phyloP scores from a whole-genome alignment of 2,113 vertebrate species.

The Andinoacara biseriatus region DNA sequence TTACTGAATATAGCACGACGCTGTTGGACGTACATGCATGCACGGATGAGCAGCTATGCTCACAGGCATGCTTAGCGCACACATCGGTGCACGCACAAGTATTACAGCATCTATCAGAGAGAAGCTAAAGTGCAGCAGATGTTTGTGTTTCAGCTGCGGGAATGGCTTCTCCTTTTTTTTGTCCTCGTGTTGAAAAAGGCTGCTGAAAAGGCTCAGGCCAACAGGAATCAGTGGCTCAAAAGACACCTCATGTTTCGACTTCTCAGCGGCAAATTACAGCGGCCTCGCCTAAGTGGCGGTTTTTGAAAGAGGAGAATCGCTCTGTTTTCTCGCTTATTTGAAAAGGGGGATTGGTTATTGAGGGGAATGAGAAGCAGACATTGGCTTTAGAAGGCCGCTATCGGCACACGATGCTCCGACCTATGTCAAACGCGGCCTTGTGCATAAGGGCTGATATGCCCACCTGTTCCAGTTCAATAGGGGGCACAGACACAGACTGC shows the following conservation, averaged over 20 bases:
- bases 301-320: constrained; percentile 29
- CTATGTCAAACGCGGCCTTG: constrained; percentile 18
- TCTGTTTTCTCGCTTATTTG: constrained; percentile 35
- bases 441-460: constrained; percentile 1
- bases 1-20: constrained; percentile 25
- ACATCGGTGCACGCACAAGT: constrained; percentile 21
- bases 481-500: not conserved
- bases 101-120: constrained; percentile 56
- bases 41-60: constrained; percentile 45
- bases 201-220: constrained; percentile 32
- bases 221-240: constrained; percentile 56
- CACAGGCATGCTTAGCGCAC: constrained; percentile 36
- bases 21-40: constrained; percentile 26
- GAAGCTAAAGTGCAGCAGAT: constrained; percentile 67
- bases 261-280: constrained; percentile 53
- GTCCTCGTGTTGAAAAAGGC: not conserved
- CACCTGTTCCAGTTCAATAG: constrained; percentile 13
- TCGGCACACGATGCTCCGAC: constrained; percentile 4
- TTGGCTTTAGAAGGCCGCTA: not conserved
- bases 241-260: constrained; percentile 43
- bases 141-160: constrained; percentile 50
- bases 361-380: constrained; percentile 2
- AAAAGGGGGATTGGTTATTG: constrained; percentile 37
- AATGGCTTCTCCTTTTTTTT: constrained; percentile 11
- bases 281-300: not conserved